Conservation (phyloP, 2,888 invertebrate genomes). For the Pheosia tremula region DNA sequence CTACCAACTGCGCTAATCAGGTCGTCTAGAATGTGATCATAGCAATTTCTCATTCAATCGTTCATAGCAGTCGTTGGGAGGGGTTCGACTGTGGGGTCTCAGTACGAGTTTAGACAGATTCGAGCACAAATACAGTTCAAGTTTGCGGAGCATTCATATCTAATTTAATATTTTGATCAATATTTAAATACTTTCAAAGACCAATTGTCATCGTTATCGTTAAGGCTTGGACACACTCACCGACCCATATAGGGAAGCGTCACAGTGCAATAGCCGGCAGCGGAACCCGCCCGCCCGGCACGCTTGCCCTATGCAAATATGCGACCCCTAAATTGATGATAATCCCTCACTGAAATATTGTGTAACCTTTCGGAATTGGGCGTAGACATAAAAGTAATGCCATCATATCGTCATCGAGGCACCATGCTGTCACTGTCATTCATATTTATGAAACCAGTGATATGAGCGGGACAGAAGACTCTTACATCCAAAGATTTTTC, state of each 20-base stretch:
- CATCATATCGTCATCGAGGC: not conserved
- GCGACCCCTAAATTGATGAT: slow-evolving; percentile 66
- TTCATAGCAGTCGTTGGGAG: too few species aligned
- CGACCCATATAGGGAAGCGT: slow-evolving; percentile 59
- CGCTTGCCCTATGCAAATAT: slow-evolving; percentile 78
- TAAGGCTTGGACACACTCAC: slow-evolving; percentile 40
- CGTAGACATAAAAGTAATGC: slow-evolving; percentile 10
- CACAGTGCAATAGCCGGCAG: slow-evolving; percentile 56
- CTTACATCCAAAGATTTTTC: too few species aligned
- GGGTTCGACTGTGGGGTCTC: too few species aligned
- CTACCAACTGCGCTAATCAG: too few species aligned
- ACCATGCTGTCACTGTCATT: too few species aligned
- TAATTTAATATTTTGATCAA: not conserved
- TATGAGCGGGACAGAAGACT: too few species aligned
- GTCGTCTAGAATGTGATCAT: too few species aligned
- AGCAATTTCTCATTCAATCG: too few species aligned
- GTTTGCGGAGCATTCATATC: too few species aligned
- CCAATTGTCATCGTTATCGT: slow-evolving; percentile 20
- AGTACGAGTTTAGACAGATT: too few species aligned
- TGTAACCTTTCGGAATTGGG: slow-evolving; percentile 35
- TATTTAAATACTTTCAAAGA: not conserved
- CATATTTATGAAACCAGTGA: too few species aligned
- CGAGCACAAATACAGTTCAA: too few species aligned
- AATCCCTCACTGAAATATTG: slow-evolving; percentile 47
- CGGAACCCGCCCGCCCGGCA: slow-evolving; percentile 53